Evolutionary conservation across 2,113 vertebrate species (phyloP), one percentile per base, ranked within the genome.

Genomic region (Rhizomys pruinosus): DNA sequence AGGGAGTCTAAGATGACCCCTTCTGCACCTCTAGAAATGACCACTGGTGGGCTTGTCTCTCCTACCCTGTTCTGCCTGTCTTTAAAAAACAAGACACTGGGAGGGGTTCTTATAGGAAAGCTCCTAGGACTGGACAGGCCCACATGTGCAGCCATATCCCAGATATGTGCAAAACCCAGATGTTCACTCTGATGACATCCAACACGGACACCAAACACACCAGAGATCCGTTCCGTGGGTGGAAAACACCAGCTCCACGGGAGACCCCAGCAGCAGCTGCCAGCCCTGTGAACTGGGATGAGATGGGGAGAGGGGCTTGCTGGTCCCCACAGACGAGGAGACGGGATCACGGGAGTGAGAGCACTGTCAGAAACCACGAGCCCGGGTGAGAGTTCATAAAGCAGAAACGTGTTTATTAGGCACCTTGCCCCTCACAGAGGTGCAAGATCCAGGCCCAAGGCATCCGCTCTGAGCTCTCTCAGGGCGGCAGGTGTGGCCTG

Each of bases 321-420:
- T 32, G 34, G 61, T 20, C n/a, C 52, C 37, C 79, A 66, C 6
- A 6, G 64, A 9, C 68, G 9, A 37, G 74, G 39, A 37, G 32
- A 39, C n/a, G 2, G 10, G 23, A 2, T 80, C 3, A 0, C 0
- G 0, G 57, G 57, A 16, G 32, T 90, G 0, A 23, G 19, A 68
- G 52, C 87, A 74, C 7, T 0, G 20, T 59, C 80, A 93, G 94
- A 93, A 81, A 97, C 5, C 88, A 94, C 73, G 47, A 71, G 44
- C 88, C 86, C 94, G 69, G 69, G 72, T 42, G 73, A 34, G 79
- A 86, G 90, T 73, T 96, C 81, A 84, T 69, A 95, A 97, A 97
- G 94, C 97, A 97, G 91, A 89, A 79, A 87, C 1, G 0, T n/a
- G n/a, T 97, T 97, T 97, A 97, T 97, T 97, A 95, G 95, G 92